These are phyloP conservation scores for Archivesica marissinica DNA, from an alignment of 1,140 invertebrate species.

Conservation along the genomic window DNA sequence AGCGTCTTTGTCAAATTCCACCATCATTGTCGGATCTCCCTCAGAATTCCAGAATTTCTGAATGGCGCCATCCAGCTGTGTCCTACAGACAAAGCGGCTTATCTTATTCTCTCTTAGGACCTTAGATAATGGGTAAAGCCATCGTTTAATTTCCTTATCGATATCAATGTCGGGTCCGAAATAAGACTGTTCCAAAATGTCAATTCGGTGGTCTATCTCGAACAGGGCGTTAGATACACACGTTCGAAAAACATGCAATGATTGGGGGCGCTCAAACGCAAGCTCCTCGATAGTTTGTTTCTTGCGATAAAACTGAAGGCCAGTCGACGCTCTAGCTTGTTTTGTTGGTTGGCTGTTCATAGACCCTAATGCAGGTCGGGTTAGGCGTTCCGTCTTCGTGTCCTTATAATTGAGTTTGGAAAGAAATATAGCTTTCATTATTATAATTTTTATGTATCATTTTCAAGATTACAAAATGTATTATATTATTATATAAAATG, in stretches of 20 bases:
- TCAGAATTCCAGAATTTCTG: constrained; percentile 1
- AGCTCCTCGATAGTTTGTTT: constrained; percentile 69
- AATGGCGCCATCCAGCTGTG: constrained; percentile 56
- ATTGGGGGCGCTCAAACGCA: constrained; percentile 69
- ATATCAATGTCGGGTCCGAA: constrained; percentile 64
- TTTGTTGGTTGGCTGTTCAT: no score
- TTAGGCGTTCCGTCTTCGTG: no score
- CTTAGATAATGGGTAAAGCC: constrained; percentile 24
- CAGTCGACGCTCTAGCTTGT: no score
- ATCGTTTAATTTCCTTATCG: constrained; percentile 67
- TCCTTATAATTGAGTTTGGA: no score
- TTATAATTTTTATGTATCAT: no score
- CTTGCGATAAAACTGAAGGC: constrained; percentile 73
- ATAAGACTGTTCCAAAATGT: constrained; percentile 65
- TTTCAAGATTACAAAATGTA: no score
- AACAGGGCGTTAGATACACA: constrained; percentile 62
- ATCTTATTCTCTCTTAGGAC: constrained; percentile 53
- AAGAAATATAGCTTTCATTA: no score
- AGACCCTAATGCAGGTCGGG: no score
- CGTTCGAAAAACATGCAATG: constrained; percentile 67
- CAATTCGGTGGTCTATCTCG: constrained; percentile 60
- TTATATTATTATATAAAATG: no score
- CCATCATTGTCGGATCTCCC: constrained; percentile 28
- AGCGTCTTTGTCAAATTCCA: constrained; percentile 46
- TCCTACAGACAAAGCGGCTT: constrained; percentile 40